Evolutionary conservation across 2,888 invertebrate genomes (phyloP).

Genomic region (Geophilus truncorum): DNA sequence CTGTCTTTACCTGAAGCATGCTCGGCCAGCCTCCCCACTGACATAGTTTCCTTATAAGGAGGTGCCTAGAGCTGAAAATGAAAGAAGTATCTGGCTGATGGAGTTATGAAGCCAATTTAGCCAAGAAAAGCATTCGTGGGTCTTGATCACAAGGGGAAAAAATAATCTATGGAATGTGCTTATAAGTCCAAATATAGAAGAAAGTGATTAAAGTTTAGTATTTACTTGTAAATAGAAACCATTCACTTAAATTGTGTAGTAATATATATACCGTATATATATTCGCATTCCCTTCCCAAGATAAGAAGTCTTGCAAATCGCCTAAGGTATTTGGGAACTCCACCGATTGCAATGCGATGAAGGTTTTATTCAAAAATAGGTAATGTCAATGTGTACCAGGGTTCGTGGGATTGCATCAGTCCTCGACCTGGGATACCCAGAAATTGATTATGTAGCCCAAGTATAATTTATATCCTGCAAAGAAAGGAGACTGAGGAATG

Average conservation of each 20-base stretch:
- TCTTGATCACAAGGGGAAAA: neutral
- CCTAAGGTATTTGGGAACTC: no score
- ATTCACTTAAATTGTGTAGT: neutral
- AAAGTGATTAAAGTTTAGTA: neutral
- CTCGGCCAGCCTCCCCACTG: conserved; percentile 17
- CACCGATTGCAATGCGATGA: no score
- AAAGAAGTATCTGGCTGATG: conserved; percentile 24
- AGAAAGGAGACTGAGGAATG: neutral
- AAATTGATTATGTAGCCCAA: neutral
- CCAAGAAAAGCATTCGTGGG: conserved; percentile 9
- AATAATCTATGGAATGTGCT: neutral
- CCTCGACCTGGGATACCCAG: no score
- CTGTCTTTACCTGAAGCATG: conserved; percentile 27
- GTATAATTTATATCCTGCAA: neutral
- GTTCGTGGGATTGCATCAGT: no score
- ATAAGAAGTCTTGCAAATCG: no score
- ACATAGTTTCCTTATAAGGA: conserved; percentile 21
- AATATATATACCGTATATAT: no score
- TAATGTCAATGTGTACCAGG: no score
- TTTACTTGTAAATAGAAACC: neutral
- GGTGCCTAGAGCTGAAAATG: conserved; percentile 25
- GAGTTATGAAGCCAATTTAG: conserved; percentile 27
- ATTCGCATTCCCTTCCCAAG: no score
- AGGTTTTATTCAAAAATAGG: no score
- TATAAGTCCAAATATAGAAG: conserved; percentile 5